Evolutionary conservation across 2,797 vertebrate species (phyloP).

Genomic region (Rhodeus uyekii): DNA sequence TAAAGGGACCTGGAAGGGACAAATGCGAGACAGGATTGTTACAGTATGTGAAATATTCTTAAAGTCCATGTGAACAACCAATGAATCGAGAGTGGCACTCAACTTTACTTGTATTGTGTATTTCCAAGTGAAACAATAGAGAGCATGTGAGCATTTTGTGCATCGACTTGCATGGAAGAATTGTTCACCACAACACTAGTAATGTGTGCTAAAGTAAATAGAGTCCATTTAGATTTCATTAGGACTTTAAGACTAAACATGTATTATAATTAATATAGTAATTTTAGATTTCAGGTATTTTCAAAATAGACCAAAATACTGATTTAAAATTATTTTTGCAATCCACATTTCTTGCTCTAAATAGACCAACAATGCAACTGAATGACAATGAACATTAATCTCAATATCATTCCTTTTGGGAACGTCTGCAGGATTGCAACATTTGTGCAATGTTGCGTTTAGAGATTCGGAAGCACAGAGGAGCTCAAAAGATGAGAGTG

Average conservation of each 20-base stretch:
- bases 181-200: too few species aligned
- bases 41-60: too few species aligned
- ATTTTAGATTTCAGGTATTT: not conserved
- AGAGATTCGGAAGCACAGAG: not conserved
- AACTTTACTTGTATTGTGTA: too few species aligned
- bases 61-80: too few species aligned
- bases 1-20: too few species aligned
- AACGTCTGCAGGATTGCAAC: not conserved
- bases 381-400: not conserved
- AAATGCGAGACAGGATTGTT: too few species aligned
- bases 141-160: too few species aligned
- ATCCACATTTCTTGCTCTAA: not conserved
- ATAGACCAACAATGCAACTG: not conserved
- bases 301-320: not conserved
- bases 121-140: too few species aligned
- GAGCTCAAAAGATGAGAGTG: slow-evolving; percentile 37
- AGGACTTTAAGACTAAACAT: not conserved
- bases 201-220: too few species aligned
- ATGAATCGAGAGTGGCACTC: too few species aligned
- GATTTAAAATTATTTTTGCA: not conserved
- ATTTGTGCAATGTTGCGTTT: slow-evolving; percentile 7
- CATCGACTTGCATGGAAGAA: too few species aligned
- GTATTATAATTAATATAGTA: not conserved
- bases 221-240: not conserved
- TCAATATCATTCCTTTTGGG: not conserved